A percentile compares a stretch with the other conserved stretches of the same genome.
Conservation (phyloP, 2,113 vertebrate species). For the Laterallus jamaicensis region DNA sequence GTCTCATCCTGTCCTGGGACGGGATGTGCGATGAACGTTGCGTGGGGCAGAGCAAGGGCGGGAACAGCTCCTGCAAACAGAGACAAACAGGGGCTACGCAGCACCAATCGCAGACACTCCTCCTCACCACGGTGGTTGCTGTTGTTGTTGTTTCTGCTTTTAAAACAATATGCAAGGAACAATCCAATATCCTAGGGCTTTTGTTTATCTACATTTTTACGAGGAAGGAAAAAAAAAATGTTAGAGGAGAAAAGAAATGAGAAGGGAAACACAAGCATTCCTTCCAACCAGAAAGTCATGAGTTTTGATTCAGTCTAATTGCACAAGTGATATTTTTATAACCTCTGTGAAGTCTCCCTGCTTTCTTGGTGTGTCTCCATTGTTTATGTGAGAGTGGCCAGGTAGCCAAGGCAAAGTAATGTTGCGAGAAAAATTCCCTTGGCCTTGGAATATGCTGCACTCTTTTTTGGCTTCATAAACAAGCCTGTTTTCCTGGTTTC, state of each 20-base stretch:
- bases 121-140: background rate
- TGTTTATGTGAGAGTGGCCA: slow-evolving; percentile 69
- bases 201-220: slow-evolving; percentile 71
- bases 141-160: slow-evolving; percentile 62
- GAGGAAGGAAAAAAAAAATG: background rate
- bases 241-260: background rate
- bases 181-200: slow-evolving; percentile 70
- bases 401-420: slow-evolving; percentile 66
- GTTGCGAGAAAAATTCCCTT: slow-evolving; percentile 29
- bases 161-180: slow-evolving; percentile 65
- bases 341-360: slow-evolving; percentile 63
- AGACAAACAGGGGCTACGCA: background rate
- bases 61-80: background rate
- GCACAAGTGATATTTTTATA: slow-evolving; percentile 75
- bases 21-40: background rate
- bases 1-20: background rate
- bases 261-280: slow-evolving; percentile 58
- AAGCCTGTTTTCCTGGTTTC: slow-evolving; percentile 65
- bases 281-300: slow-evolving; percentile 72
- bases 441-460: slow-evolving; percentile 45
- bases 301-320: slow-evolving; percentile 75
- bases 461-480: slow-evolving; percentile 67
- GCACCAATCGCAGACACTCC: fast-evolving
- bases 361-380: slow-evolving; percentile 68
- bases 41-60: background rate